Base-by-base conservation (phyloP, 2,888 invertebrate genomes). In the Incurvaria masculella region DNA sequence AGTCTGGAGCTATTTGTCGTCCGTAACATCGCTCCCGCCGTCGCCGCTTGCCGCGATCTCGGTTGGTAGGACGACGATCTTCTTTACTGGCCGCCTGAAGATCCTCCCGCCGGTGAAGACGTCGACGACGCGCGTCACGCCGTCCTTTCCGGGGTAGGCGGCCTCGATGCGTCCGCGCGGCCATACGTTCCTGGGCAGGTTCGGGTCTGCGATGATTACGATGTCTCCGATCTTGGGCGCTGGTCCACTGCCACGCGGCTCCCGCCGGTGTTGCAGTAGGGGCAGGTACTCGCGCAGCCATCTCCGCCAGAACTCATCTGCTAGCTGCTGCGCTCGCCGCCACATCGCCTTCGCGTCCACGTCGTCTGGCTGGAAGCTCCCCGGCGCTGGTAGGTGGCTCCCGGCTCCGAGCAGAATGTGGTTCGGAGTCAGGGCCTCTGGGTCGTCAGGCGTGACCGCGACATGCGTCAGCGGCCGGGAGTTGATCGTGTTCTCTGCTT, bases 141-240 rank as follows among this genome's bases (percentile, higher is more conserved):
- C 44, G 49, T 55, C 52, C 8, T 44, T 27, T 11, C 51, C 52
- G 1, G 51, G 51, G 39, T 44, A 49, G 1, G 21, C 44, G 1
- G 33, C 42, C 2, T 20, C 21, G 14, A 53, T 41, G 3, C 17
- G 19, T 2, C 53, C 52, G 14, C 48, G 33, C 4, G 45, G 46
- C 54, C 51, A 52, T 8, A 48, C 39, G 45, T 52, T 52, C 1
- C 50, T 40, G 4, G 54, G 52, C 16, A 50, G 41, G 33, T 23
- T 46, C 14, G 27, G 19, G 40, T 54, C 54, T 1, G 39, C 38
- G 8, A 54, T 42, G 2, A 47, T 11, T 0, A 53, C 52, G 2
- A 50, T 1, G 45, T 53, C 53, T 10, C 49, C 49, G 2, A 44
- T 38, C 18, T 43, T 21, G 17, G 19, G 14, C 18, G 33, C 21